Percentiles rank a stretch among this genome's conserved stretches.
Conservation (phyloP, 2,113 vertebrate genomes). For the Leucosticte australis region DNA sequence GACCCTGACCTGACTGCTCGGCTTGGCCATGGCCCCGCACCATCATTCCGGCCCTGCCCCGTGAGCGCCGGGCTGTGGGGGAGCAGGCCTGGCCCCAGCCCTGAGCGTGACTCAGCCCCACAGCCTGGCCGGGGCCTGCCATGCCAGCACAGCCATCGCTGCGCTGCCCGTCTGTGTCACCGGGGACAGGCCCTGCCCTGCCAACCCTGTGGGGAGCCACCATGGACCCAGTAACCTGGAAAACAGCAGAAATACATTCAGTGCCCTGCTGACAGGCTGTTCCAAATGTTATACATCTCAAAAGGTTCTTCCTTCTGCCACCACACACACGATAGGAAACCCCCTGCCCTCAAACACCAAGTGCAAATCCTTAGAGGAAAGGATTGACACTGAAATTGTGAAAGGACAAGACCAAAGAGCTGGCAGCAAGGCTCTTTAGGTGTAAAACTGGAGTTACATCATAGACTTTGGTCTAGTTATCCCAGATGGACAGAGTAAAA, state of each 20-base stretch:
- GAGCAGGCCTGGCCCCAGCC: background rate
- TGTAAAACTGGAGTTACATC: background rate
- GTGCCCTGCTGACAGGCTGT: background rate
- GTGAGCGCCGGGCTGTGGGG: accelerated
- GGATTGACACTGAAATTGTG: background rate
- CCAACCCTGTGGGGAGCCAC: accelerated
- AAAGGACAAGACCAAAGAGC: background rate
- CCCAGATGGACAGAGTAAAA: background rate
- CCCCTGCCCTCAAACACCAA: background rate
- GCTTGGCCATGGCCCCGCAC: background rate
- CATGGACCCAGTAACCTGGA: accelerated
- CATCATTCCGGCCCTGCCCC: accelerated
- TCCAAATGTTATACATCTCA: background rate
- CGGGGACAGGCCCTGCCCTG: background rate
- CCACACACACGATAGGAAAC: background rate
- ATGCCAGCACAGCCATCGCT: accelerated
- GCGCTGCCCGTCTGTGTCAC: accelerated
- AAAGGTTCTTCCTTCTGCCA: background rate
- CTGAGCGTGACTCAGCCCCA: background rate
- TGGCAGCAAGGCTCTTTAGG: background rate
- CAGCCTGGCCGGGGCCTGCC: background rate
- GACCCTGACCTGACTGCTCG: accelerated
- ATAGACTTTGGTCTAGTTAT: background rate
- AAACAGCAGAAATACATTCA: background rate
- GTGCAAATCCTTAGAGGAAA: background rate